Evolutionary conservation across 2,113 vertebrate species (phyloP), one percentile per base, ranked within the genome.

Genomic region (Dissostichus mawsoni): DNA sequence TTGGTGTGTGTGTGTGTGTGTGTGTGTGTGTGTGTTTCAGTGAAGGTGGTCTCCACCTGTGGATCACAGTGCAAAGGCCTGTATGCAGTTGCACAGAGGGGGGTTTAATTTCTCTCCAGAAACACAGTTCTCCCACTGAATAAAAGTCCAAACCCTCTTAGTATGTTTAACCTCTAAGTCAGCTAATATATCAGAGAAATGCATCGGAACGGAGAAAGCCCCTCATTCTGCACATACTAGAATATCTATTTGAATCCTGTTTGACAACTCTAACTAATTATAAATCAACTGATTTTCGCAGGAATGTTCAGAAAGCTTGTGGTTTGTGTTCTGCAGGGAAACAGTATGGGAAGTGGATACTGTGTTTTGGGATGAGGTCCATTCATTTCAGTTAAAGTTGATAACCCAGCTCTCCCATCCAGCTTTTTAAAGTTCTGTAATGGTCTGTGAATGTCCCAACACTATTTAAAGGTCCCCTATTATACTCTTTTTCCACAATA

Each of bases 1-100:
- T 20, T n/a, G n/a, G 52, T 47, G 75, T 55, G 75, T 45, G 79
- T 44, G 53, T 33, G 45, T 78, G 45, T 77, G 71, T 70, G 57
- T 69, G 29, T 23, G 11, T 68, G 45, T 23, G 11, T 33, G 36
- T 45, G 53, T 56, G 10, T n/a, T 63, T 83, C 64, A 69, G 11
- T 53, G 53, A 20, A 84, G 90, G 87, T 92, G 92, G 89, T 92
- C 92, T 69, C 80, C 81, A 82, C 81, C 81, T 90, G 82, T 53
- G 72, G 65, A 81, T 82, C 69, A 75, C 33, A 63, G 33, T 45
- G 8, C 23, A 72, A 20, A 4, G 55, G 59, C 53, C 80, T 80
- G 52, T 63, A 61, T 80, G 71, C 17, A 70, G 61, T 68, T 58
- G 56, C 51, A 58, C 55, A 47, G 20, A 4, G 69, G 11, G 11